Conservation (phyloP, 1,140 invertebrate genomes). For the Chelonus insularis region DNA sequence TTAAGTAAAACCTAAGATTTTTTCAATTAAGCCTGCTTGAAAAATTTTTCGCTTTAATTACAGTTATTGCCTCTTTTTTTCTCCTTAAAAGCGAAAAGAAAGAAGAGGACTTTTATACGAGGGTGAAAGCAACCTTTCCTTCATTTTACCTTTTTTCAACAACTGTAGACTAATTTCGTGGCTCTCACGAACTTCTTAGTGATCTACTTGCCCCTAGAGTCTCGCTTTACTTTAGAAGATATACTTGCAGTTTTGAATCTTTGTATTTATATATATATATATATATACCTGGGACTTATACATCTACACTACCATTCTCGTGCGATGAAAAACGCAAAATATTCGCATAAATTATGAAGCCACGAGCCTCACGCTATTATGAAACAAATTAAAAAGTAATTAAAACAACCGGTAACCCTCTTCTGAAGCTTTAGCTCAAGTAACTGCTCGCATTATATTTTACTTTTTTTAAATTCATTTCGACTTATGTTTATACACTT, state of each 20-base stretch:
- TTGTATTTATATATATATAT: constrained; percentile 2
- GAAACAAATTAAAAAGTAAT: constrained; percentile 55
- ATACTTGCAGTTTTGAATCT: constrained; percentile 5
- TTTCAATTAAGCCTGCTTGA: background rate
- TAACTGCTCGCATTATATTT: constrained; percentile 18
- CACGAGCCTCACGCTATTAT: constrained; percentile 40
- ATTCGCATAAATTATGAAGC: constrained; percentile 38
- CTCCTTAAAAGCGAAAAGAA: background rate
- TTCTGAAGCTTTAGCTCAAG: background rate
- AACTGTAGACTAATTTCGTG: constrained; percentile 45
- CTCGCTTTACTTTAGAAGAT: constrained; percentile 7
- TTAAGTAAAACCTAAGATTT: constrained; percentile 2
- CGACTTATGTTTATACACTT: too few relatives aligned
- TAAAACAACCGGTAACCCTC: constrained; percentile 40
- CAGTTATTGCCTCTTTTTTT: constrained; percentile 20
- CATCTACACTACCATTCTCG: constrained; percentile 12
- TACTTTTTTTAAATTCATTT: background rate
- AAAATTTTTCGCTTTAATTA: constrained; percentile 12
- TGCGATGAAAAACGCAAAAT: constrained; percentile 8
- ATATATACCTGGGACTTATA: constrained; percentile 33
- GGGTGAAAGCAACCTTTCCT: background rate
- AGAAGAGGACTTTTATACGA: background rate
- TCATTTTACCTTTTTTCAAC: background rate
- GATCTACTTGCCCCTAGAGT: constrained; percentile 47
- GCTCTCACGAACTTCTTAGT: constrained; percentile 40